Evolutionary conservation across 2,888 invertebrate species (phyloP), one percentile per base, ranked within the genome.

Genomic region (Amiota communis): DNA sequence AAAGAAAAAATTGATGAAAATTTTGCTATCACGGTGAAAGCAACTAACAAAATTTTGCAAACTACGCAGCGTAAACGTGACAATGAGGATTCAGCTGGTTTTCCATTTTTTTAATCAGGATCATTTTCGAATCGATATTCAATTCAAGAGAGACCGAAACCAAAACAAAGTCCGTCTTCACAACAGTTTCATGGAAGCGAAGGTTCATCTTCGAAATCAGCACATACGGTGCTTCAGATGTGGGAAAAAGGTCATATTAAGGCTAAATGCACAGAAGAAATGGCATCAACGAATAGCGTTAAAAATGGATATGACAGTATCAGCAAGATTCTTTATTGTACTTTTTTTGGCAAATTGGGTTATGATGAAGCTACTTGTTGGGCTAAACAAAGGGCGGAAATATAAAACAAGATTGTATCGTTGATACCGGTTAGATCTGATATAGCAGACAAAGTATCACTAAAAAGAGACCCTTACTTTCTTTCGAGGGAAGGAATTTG

Each of bases 381-480:
- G 57, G 57, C 57, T n/a, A 8, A n/a, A n/a, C n/a, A n/a, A n/a
- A n/a, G n/a, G n/a, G n/a, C n/a, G n/a, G n/a, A n/a, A n/a, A n/a
- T n/a, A n/a, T n/a, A n/a, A n/a, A n/a, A n/a, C n/a, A n/a, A n/a
- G n/a, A n/a, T n/a, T n/a, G n/a, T n/a, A n/a, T n/a, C n/a, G n/a
- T n/a, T n/a, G n/a, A n/a, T n/a, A n/a, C 57, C n/a, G 8, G n/a
- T 57, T 57, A 57, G 11, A 15, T 9, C 57, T 15, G 57, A 9
- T 8, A 57, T 57, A 57, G 57, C 15, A 57, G n/a, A 57, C n/a
- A 57, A 57, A n/a, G 57, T 57, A 13, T 57, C 57, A 57, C n/a
- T 57, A 15, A 57, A 57, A 57, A 57, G 57, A 57, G n/a, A 57
- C 57, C 57, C 57, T 57, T 57, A 57, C n/a, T 57, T 57, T 57